Percentiles rank a stretch among this genome's conserved stretches.
Conservation (phyloP, 1,140 invertebrate species). For the Oncopeltus fasciatus region DNA sequence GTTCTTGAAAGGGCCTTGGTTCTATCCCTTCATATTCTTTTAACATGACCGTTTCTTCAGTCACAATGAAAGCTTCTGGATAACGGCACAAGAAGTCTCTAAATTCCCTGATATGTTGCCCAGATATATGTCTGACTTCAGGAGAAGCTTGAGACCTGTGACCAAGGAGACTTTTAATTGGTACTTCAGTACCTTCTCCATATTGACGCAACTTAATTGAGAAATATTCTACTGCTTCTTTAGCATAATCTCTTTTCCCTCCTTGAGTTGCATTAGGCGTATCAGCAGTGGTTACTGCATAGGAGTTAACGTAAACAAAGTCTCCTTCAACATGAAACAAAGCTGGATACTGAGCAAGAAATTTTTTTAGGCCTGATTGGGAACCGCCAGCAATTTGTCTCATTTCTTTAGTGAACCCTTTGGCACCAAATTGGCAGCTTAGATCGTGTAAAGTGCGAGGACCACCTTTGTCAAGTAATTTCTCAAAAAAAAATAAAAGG, state of each 20-base stretch:
- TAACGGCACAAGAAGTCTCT: slow-evolving; percentile 76
- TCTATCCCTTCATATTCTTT: slow-evolving; percentile 44
- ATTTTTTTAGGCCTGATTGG: slow-evolving; percentile 84
- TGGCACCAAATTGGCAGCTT: slow-evolving; percentile 90
- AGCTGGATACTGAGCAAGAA: slow-evolving; percentile 76
- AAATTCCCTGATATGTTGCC: slow-evolving; percentile 86
- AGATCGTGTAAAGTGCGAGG: slow-evolving; percentile 88
- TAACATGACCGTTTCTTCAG: slow-evolving; percentile 70
- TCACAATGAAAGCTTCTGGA: slow-evolving; percentile 72
- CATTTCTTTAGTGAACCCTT: slow-evolving; percentile 92
- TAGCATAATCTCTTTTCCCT: slow-evolving; percentile 67
- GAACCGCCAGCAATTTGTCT: slow-evolving; percentile 86
- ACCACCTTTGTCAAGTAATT: slow-evolving; percentile 83
- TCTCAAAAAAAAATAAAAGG: slow-evolving; percentile 87
- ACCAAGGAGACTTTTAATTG: slow-evolving; percentile 81
- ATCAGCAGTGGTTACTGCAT: slow-evolving; percentile 36
- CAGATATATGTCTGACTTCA: slow-evolving; percentile 87
- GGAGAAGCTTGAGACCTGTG: slow-evolving; percentile 87
- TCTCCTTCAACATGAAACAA: slow-evolving; percentile 84
- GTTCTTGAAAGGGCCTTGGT: slow-evolving; percentile 40
- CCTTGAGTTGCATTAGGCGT: slow-evolving; percentile 25
- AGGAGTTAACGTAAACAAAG: slow-evolving; percentile 75
- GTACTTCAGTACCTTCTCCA: slow-evolving; percentile 76
- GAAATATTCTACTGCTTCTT: slow-evolving; percentile 90
- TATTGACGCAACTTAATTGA: slow-evolving; percentile 78